Conservation (phyloP, 2,797 vertebrate species). For the Schizopygopsis pylzovi region DNA sequence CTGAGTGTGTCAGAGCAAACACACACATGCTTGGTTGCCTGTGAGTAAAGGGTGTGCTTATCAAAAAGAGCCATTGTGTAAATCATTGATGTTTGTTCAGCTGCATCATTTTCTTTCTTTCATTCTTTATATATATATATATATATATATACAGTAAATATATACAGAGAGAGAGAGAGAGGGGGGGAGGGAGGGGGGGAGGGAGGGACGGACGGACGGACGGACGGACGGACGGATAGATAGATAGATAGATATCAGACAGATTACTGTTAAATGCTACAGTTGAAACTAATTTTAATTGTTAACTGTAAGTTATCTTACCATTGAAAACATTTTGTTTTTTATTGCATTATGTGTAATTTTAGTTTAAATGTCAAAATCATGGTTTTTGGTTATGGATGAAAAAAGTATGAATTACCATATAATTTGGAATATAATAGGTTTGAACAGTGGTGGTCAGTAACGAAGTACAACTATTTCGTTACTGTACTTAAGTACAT, state of each 20-base stretch:
- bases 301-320: neutral
- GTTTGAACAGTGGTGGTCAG: too few species aligned
- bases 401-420: neutral
- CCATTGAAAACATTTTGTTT: neutral
- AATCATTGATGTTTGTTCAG: constrained; percentile 55
- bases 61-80: constrained; percentile 52
- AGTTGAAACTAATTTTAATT: neutral
- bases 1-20: neutral
- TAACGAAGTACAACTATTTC: too few species aligned
- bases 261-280: neutral
- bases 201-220: too few species aligned
- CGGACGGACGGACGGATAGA: too few species aligned
- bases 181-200: too few species aligned
- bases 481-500: too few species aligned
- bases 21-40: constrained; percentile 7
- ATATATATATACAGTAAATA: too few species aligned
- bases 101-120: constrained; percentile 53
- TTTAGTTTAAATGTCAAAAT: neutral
- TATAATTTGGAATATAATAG: neutral
- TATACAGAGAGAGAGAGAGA: too few species aligned
- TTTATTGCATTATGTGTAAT: neutral
- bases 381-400: too few species aligned
- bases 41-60: neutral
- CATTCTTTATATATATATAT: too few species aligned
- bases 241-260: too few species aligned